Base-by-base conservation (phyloP, 2,888 invertebrate species). In the Phengaris arion region DNA sequence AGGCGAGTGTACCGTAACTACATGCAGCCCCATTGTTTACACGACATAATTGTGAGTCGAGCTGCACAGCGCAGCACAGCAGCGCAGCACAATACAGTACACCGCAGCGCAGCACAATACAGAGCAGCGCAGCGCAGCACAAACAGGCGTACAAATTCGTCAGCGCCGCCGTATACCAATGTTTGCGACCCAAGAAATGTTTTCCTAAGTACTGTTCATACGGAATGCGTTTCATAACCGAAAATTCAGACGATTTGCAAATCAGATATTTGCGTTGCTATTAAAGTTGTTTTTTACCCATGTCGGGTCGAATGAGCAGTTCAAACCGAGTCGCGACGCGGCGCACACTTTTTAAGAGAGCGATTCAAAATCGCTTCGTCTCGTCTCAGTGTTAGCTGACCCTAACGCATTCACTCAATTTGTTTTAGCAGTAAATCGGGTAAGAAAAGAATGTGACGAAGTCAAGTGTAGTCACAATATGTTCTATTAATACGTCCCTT, bases 21-120 rank as follows among this genome's bases (percentile, higher is more conserved):
- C 51, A 12, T 52, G 70, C 70, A 70, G 52, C 52, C 10, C 51
- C 70, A 22, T 70, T 70, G 52, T 70, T 70, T 70, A 70, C 70
- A 52, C 52, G 70, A 70, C 15, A 12, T 51, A 10, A 70, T 51
- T 52, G 52, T 7, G 52, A 6, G 22, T 10, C 22, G 70, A 2
- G 70, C 52, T 8, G 68, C 59, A 8, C 59, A 15, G 15, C 15
- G 12, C 35, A 22, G 68, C 35, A 12, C 35, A 45, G 6, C 64
- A 13, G 64, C 69, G 48, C 69, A 68, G 46, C 64, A 9, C 64
- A 35, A 46, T 35, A 13, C 64, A 35, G 10, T 13, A 13, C 64
- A 35, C 6, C 59, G 10, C 59, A 59, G 55, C 13, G n/a, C 35
- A 8, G 45, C 68, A 35, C 35, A 68, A 8, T 52, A 52, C 12